These are phyloP conservation scores for Sceloporus undulatus DNA, from an alignment of 2,113 vertebrate genomes.

Conservation along the genomic window DNA sequence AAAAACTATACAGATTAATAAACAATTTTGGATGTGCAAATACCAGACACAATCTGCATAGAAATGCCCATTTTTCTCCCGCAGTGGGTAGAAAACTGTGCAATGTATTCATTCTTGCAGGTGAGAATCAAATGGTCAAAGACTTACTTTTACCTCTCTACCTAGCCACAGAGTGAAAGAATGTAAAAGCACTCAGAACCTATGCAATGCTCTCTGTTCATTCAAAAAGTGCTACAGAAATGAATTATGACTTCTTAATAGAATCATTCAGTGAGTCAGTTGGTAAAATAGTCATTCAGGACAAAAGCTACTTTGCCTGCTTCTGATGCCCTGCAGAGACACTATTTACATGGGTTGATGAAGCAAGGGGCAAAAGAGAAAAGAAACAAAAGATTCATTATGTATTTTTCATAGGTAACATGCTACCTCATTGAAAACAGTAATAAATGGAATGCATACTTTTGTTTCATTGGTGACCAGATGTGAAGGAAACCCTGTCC, in stretches of 20 bases:
- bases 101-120: too few relatives aligned
- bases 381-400: background rate
- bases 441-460: background rate
- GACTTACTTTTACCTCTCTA: too few relatives aligned
- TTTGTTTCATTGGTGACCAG: conserved; percentile 6
- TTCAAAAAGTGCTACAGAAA: too few relatives aligned
- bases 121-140: too few relatives aligned
- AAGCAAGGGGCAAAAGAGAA: background rate
- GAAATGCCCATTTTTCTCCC: too few relatives aligned
- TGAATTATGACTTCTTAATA: background rate
- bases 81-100: too few relatives aligned
- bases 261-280: background rate
- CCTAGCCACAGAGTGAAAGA: too few relatives aligned
- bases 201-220: too few relatives aligned
- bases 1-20: too few relatives aligned
- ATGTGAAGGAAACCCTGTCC: background rate
- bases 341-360: background rate
- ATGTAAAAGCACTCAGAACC: too few relatives aligned
- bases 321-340: background rate
- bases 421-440: background rate
- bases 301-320: background rate
- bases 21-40: too few relatives aligned
- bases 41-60: too few relatives aligned
- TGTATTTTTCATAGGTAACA: conserved; percentile 3
- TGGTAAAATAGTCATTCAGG: background rate